Evolutionary conservation across 2,113 vertebrate genomes (phyloP), one percentile per base, ranked within the genome.

Genomic region (Pandion haliaetus): DNA sequence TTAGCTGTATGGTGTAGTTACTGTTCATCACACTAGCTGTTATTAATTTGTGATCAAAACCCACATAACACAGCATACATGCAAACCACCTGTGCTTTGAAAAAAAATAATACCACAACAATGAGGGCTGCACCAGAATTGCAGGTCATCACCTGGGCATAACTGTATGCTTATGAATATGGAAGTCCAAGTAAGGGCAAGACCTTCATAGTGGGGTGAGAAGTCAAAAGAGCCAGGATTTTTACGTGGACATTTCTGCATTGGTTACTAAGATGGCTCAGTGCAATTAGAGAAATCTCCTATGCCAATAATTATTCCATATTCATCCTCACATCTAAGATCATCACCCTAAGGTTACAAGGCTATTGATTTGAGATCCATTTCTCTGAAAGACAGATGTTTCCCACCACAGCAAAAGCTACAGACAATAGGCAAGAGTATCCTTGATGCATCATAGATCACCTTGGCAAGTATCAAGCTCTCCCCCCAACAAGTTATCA

Each of bases 281-380:
- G 31, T 54, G n/a, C 78, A 91, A 73, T 70, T 57, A 82, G 26
- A 90, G 54, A 81, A 61, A 79, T 29, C 12, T 29, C 57, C 71
- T 57, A 62, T 28, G 61, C 76, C 34, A 55, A 63, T 82, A 87
- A 19, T 71, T 74, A 90, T 90, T 93, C 83, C 83, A 76, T 94
- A 88, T 93, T 86, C 76, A 86, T 91, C 79, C 34, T 49, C 52
- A 85, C 40, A 45, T 50, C 58, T 61, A 67, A 63, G 42, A 84
- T 76, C 58, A 84, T 67, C 36, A 58, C 71, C 77, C 63, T 80
- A 69, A 83, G 55, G 90, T 91, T 72, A 82, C 24, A 96, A 82
- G 69, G 24, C 69, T 94, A 93, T 89, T 87, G 85, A 97, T 95
- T 71, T 86, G 62, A 66, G 47, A 93, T 74, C 71, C n/a, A 7